These are phyloP conservation scores for Acleris cristana DNA, from an alignment of 2,888 invertebrate genomes.

Conservation along the genomic window DNA sequence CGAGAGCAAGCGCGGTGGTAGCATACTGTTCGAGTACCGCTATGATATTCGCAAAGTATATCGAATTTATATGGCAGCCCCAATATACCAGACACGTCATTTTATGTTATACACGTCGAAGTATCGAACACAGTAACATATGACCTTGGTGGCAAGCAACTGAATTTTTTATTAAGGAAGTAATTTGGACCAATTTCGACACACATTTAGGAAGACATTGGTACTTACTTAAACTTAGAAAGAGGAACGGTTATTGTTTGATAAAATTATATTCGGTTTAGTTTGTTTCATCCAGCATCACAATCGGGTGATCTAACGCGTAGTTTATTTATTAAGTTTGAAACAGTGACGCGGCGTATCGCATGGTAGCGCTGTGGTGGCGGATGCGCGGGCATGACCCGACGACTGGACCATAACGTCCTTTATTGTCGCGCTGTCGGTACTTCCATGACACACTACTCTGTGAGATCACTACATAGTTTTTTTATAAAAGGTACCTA, in stretches of 20 bases:
- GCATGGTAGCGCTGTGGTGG: slow-evolving; percentile 37
- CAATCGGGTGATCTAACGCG: slow-evolving; percentile 4
- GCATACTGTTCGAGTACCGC: slow-evolving; percentile 39
- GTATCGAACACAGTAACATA: too few relatives aligned
- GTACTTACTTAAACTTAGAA: too few relatives aligned
- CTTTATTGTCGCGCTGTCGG: slow-evolving; percentile 48
- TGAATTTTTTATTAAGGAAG: background rate
- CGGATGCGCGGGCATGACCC: slow-evolving; percentile 59
- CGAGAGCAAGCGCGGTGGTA: slow-evolving; percentile 47
- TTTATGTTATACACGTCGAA: background rate
- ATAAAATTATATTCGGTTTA: background rate
- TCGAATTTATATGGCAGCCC: slow-evolving; percentile 20
- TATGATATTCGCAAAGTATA: slow-evolving; percentile 35
- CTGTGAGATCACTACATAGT: slow-evolving; percentile 24
- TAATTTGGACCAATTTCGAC: too few relatives aligned
- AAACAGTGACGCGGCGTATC: slow-evolving; percentile 32
- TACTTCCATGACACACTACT: background rate
- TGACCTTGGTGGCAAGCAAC: background rate
- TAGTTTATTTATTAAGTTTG: slow-evolving; percentile 9
- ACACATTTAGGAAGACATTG: too few relatives aligned
- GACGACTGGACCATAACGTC: slow-evolving; percentile 64
- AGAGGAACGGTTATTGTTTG: too few relatives aligned
- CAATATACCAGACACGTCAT: slow-evolving; percentile 18
- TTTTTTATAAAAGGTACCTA: too few relatives aligned
- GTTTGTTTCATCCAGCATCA: slow-evolving; percentile 14